These are phyloP conservation scores for Choristoneura rosaceana DNA, from an alignment of 2,888 invertebrate species.

Conservation along the genomic window DNA sequence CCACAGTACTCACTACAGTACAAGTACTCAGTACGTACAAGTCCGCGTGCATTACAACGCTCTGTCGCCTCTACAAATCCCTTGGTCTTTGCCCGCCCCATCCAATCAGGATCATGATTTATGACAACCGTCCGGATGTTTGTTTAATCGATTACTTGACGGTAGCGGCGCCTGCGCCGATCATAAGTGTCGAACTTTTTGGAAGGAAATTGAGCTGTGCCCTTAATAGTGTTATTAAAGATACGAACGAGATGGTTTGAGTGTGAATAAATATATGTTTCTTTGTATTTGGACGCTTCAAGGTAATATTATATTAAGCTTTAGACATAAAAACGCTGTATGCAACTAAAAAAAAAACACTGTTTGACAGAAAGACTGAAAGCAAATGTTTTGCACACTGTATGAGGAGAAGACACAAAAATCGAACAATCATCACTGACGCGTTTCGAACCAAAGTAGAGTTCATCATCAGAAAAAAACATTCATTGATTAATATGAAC, in stretches of 20 bases:
- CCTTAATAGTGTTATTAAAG: conserved; percentile 25
- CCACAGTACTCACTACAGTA: too few relatives aligned
- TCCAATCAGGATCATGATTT: conserved; percentile 79
- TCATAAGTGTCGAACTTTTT: conserved; percentile 42
- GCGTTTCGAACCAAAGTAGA: too few relatives aligned
- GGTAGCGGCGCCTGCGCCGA: conserved; percentile 59
- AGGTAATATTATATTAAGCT: not conserved
- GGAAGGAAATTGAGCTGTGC: conserved; percentile 35
- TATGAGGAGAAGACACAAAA: too few relatives aligned
- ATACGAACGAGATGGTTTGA: not conserved
- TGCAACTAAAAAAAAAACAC: too few relatives aligned
- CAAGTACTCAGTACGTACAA: too few relatives aligned
- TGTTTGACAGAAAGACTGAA: too few relatives aligned
- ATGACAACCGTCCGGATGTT: conserved; percentile 76
- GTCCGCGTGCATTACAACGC: not conserved
- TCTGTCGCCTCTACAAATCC: conserved; percentile 14
- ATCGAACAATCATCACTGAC: too few relatives aligned
- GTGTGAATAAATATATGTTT: not conserved
- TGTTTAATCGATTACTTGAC: conserved; percentile 81
- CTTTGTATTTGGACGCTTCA: not conserved
- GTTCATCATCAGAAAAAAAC: too few relatives aligned
- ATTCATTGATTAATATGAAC: too few relatives aligned
- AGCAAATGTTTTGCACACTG: too few relatives aligned
- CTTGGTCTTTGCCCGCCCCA: conserved; percentile 53
- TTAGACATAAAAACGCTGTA: too few relatives aligned